Percentiles rank a stretch among this genome's conserved stretches.
phyloP scores from a whole-genome alignment of 2,113 vertebrate species.

The Platichthys stellatus region DNA sequence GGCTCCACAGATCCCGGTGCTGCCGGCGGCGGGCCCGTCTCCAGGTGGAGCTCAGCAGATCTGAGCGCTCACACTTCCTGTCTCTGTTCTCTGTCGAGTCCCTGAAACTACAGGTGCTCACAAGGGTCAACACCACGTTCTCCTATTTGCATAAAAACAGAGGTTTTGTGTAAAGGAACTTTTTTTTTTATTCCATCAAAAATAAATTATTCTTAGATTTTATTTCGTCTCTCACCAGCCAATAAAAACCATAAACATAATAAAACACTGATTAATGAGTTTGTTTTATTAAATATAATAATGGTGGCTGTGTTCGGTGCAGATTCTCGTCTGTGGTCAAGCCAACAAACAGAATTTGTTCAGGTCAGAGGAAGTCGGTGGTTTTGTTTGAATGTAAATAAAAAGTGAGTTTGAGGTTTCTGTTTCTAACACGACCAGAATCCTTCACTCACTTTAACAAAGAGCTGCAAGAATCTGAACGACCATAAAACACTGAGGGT shows the following conservation, averaged over 20 bases:
- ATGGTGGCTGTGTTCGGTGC: background rate
- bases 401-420: background rate
- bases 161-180: background rate
- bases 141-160: background rate
- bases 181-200: background rate
- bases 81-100: background rate
- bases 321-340: background rate
- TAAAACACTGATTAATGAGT: background rate
- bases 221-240: too few species aligned
- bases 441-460: too few species aligned
- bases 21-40: slow-evolving; percentile 44
- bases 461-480: too few species aligned
- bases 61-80: slow-evolving; percentile 11
- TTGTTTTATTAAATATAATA: too few species aligned
- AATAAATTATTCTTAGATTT: too few species aligned
- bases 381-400: background rate
- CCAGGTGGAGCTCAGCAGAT: slow-evolving; percentile 40
- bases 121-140: background rate
- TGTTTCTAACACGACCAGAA: background rate
- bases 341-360: background rate
- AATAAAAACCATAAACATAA: background rate
- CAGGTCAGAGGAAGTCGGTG: background rate
- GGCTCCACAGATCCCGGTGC: slow-evolving; percentile 18
- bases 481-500: too few species aligned
- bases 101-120: background rate